Evolutionary conservation across 1,140 invertebrate genomes (phyloP).

Genomic region (Gryllus bimaculatus): DNA sequence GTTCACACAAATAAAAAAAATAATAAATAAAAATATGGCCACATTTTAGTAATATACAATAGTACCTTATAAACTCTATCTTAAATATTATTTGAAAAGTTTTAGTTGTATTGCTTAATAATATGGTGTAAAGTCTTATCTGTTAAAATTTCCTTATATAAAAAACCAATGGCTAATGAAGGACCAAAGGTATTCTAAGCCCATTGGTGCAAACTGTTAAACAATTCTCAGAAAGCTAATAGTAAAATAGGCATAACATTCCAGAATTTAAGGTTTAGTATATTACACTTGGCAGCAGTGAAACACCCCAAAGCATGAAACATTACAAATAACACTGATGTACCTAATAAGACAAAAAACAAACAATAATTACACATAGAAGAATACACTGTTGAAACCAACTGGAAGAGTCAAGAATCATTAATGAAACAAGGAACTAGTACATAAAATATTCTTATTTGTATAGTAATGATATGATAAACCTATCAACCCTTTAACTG

Average conservation of each 20-base stretch:
- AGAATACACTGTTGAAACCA: background rate
- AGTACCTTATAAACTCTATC: background rate
- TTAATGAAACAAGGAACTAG: background rate
- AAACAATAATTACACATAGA: constrained; percentile 15
- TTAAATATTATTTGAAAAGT: background rate
- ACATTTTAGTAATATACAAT: background rate
- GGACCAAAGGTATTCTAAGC: background rate
- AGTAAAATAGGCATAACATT: background rate
- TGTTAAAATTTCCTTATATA: background rate
- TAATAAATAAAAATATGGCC: background rate
- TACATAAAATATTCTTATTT: too few species aligned
- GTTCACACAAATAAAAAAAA: background rate
- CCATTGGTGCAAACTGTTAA: background rate
- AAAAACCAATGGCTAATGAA: background rate
- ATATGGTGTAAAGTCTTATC: background rate
- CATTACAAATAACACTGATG: constrained; percentile 20
- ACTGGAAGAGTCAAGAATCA: background rate
- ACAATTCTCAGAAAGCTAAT: background rate
- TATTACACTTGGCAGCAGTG: constrained; percentile 25
- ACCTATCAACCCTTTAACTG: too few species aligned
- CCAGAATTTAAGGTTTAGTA: background rate
- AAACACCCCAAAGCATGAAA: constrained; percentile 23
- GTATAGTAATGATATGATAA: too few species aligned
- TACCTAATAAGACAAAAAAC: constrained; percentile 26
- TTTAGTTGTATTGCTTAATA: background rate